Evolutionary conservation across 2,797 vertebrate genomes (phyloP), one percentile per base, ranked within the genome.

Genomic region (Sebastes variabilis): DNA sequence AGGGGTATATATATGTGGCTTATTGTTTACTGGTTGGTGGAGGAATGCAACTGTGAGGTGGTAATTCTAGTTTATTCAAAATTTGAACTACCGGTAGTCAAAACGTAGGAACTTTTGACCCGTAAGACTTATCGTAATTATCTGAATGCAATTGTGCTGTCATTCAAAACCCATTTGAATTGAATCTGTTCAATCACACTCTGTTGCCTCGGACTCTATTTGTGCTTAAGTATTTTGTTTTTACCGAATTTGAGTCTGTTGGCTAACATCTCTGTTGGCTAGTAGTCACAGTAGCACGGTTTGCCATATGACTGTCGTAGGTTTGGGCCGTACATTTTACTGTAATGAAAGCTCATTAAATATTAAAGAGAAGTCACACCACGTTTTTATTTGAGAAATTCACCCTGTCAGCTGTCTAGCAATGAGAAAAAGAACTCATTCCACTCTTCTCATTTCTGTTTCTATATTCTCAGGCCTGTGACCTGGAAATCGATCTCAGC

Each of bases 371-470:
- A 58, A 58, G 13, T 8, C 20, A 54, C n/a, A 54, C 52, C 25
- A 16, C 1, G 0, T 25, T 27, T 20, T 58, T 27, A 58, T 16
- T 27, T 0, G 24, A 58, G 55, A 0, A 27, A 58, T 27, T 25
- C 55, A 58, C 24, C 0, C 13, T 18, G 52, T 0, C 52, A 27
- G 24, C 55, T 2, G 24, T 25, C 24, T 24, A 55, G 52, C 10
- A 55, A 55, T 24, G 22, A 24, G 11, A 55, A 55, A 12, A 0
- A 0, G 1, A 55, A 13, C 54, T 55, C 0, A 27, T 27, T n/a
- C 52, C n/a, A 22, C 52, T 58, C 6, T 58, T 58, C 24, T 58
- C 24, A 54, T 54, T 58, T 25, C 55, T 55, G 22, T 55, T 27
- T 0, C 7, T 58, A 1, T 25, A 2, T 4, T 24, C 13, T 58